Evolutionary conservation across 2,888 invertebrate species (phyloP).

Genomic region (Taphrorychus bicolor): DNA sequence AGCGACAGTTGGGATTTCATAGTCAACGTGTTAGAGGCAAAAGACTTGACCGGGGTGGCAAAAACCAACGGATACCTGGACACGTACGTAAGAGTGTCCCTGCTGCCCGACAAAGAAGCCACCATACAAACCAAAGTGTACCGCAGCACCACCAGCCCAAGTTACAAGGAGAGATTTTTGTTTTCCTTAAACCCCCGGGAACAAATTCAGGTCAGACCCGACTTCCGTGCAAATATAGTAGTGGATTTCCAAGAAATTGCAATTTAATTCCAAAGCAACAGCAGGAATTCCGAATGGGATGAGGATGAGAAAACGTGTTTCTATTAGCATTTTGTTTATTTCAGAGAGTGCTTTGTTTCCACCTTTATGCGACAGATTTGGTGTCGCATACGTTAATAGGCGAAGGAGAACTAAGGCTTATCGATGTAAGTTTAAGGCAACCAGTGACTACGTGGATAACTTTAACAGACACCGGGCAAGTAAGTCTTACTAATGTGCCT

Average conservation of each 20-base stretch:
- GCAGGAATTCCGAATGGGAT: neutral
- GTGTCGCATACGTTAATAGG: constrained; percentile 70
- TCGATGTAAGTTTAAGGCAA: constrained; percentile 68
- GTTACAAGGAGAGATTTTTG: constrained; percentile 79
- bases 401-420: constrained; percentile 73
- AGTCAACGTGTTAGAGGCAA: constrained; percentile 79
- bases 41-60: constrained; percentile 71
- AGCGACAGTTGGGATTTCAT: constrained; percentile 65
- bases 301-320: neutral
- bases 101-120: constrained; percentile 73
- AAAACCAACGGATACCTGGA: constrained; percentile 67
- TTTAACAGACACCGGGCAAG: constrained; percentile 75
- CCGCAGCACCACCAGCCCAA: constrained; percentile 72
- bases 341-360: constrained; percentile 68
- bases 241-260: neutral
- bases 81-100: constrained; percentile 77
- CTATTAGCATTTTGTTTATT: constrained; percentile 2
- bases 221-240: too few relatives aligned
- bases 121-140: constrained; percentile 76
- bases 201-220: constrained; percentile 59
- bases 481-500: constrained; percentile 49
- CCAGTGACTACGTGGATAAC: constrained; percentile 82
- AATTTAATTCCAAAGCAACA: neutral
- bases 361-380: constrained; percentile 71
- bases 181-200: constrained; percentile 69